Percentiles rank a stretch among this genome's conserved stretches.
Conservation (phyloP, 2,797 vertebrate genomes). For the Clarias laeviceps region DNA sequence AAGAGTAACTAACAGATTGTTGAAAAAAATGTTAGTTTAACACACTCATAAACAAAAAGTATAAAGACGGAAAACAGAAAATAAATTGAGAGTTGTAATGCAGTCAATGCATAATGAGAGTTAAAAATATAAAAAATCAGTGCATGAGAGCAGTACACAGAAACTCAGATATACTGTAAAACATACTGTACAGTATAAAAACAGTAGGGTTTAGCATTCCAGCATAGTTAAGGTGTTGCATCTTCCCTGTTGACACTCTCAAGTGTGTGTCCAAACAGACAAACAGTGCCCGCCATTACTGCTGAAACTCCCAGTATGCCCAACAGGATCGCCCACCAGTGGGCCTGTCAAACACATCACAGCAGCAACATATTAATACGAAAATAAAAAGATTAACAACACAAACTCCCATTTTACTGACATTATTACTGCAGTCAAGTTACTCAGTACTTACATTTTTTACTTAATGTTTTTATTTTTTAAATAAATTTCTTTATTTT, state of each 20-base stretch:
- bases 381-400: neutral
- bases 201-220: neutral
- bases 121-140: neutral
- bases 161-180: neutral
- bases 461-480: neutral
- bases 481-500: neutral
- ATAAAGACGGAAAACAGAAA: neutral
- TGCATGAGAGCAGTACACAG: neutral
- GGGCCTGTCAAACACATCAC: slow-evolving; percentile 61
- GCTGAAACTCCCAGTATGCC: slow-evolving; percentile 73
- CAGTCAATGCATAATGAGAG: neutral
- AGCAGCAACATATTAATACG: neutral
- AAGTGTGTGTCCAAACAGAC: slow-evolving; percentile 70
- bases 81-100: neutral
- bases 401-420: neutral
- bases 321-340: slow-evolving; percentile 80
- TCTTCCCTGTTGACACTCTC: slow-evolving; percentile 44
- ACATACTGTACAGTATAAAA: neutral
- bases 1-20: neutral
- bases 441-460: neutral
- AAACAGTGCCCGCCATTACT: slow-evolving; percentile 76
- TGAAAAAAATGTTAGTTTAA: neutral
- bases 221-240: neutral
- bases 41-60: neutral
- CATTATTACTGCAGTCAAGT: neutral